Conservation (phyloP, 2,888 invertebrate genomes). For the Toxonevra muliebris region DNA sequence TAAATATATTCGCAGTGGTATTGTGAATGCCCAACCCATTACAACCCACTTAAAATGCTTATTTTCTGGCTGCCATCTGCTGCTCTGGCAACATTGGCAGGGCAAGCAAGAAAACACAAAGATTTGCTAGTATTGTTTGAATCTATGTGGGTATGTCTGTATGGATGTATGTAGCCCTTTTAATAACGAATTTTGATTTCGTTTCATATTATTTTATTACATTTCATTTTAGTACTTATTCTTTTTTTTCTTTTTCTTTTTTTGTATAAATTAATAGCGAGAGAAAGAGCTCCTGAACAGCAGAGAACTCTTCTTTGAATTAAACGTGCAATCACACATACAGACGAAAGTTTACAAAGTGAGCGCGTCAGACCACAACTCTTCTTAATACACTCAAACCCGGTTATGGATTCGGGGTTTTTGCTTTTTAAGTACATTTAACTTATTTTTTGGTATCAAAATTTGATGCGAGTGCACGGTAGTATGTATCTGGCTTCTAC, state of each 20-base stretch:
- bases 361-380: not conserved
- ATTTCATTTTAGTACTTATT: slow-evolving; percentile 4
- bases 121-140: not conserved
- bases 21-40: too few relatives aligned
- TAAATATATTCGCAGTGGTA: too few relatives aligned
- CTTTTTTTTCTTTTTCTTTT: slow-evolving; percentile 47
- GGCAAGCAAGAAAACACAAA: not conserved
- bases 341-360: slow-evolving; percentile 12
- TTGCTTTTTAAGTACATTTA: slow-evolving; percentile 2
- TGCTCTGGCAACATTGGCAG: not conserved
- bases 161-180: slow-evolving; percentile 16
- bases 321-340: slow-evolving; percentile 12
- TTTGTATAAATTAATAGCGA: slow-evolving; percentile 58
- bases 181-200: slow-evolving; percentile 57
- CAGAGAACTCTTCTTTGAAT: not conserved
- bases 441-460: not conserved
- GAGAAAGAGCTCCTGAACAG: slow-evolving; percentile 12
- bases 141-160: not conserved
- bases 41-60: too few relatives aligned
- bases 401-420: not conserved
- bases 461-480: too few relatives aligned
- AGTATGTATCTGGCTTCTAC: too few relatives aligned
- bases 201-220: slow-evolving; percentile 48
- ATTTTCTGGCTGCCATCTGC: slow-evolving; percentile 20
- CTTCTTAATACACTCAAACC: slow-evolving; percentile 2